Evolutionary conservation across 2,888 invertebrate genomes (phyloP).

Genomic region (Caenorhabditis afra): DNA sequence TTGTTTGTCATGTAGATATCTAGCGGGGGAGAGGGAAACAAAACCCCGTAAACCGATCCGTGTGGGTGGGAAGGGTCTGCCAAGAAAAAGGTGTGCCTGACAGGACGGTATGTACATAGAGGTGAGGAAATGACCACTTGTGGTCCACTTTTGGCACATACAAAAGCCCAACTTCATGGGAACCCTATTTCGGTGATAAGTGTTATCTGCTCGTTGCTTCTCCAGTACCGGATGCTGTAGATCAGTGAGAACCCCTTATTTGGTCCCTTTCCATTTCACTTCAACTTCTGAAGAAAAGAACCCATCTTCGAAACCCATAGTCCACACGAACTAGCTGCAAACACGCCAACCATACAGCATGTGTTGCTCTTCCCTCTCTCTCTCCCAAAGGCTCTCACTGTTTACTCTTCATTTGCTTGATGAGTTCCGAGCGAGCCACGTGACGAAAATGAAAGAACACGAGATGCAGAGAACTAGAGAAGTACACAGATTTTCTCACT

Average conservation of each 20-base stretch:
- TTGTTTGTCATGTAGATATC: background rate
- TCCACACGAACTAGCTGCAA: conserved; percentile 23
- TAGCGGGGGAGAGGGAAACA: background rate
- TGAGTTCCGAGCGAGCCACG: conserved; percentile 36
- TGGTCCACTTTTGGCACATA: conserved; percentile 19
- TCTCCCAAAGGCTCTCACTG: conserved; percentile 7
- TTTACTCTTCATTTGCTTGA: conserved; percentile 52
- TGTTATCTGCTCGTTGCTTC: too few relatives aligned
- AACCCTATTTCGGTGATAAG: background rate
- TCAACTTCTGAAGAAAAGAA: background rate
- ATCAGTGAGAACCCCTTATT: too few relatives aligned
- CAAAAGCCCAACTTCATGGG: background rate
- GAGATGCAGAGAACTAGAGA: background rate
- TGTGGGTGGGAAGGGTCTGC: conserved; percentile 7
- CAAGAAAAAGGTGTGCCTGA: conserved; percentile 40
- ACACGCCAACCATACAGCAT: conserved; percentile 28
- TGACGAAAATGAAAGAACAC: conserved; percentile 18
- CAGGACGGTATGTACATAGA: conserved; percentile 23
- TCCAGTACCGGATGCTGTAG: too few relatives aligned
- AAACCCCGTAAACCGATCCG: background rate
- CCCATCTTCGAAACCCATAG: conserved; percentile 9
- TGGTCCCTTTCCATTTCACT: background rate
- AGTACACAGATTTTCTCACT: background rate
- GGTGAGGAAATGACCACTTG: conserved; percentile 5
- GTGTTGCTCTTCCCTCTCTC: conserved; percentile 13